These are phyloP conservation scores for Coleophora flavipennella DNA, from an alignment of 2,888 invertebrate genomes.

Conservation along the genomic window DNA sequence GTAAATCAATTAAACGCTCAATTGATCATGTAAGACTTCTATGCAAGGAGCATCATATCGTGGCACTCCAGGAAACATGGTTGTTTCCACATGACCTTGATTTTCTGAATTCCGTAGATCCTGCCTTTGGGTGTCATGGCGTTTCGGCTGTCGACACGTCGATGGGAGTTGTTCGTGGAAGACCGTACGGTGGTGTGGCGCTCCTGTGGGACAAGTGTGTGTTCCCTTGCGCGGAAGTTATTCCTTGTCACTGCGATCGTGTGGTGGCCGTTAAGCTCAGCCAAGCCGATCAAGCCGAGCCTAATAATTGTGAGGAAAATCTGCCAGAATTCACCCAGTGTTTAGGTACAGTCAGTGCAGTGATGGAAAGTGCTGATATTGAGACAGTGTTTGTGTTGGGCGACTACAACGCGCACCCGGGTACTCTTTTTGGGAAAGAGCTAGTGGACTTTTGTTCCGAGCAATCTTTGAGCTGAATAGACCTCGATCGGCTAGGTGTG, in stretches of 20 bases:
- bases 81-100: not conserved
- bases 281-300: not conserved
- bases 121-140: not conserved
- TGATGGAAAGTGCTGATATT: not conserved
- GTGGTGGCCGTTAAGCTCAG: not conserved
- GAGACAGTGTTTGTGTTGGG: not conserved
- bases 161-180: not conserved
- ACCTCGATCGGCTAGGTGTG: not conserved
- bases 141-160: not conserved
- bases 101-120: not conserved
- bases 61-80: not conserved
- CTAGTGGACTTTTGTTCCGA: not conserved
- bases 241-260: not conserved
- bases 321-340: not conserved
- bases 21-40: not conserved
- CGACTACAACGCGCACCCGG: constrained; percentile 1
- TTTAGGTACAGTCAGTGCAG: not conserved
- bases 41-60: not conserved
- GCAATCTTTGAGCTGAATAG: not conserved
- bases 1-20: not conserved
- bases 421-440: constrained; percentile 2
- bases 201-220: not conserved
- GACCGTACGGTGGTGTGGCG: not conserved
- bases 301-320: not conserved
- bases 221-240: not conserved